phyloP scores from a whole-genome alignment of 2,113 vertebrate genomes.

The Pseudorectes ferrugineus region DNA sequence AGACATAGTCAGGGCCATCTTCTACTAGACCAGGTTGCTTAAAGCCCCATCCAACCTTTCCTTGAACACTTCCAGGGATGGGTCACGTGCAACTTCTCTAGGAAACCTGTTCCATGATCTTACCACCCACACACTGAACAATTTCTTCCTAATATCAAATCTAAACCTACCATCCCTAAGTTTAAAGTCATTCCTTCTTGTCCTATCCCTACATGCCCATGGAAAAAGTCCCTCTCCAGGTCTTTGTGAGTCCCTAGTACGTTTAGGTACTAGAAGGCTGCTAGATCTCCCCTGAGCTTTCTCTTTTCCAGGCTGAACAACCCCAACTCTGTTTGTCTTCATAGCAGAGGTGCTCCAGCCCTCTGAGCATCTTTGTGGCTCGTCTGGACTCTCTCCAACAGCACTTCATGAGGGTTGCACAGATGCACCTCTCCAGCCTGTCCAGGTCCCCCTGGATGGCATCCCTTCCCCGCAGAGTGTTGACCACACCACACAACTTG shows the following conservation, averaged over 20 bases:
- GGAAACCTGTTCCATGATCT: background rate
- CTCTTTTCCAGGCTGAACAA: background rate
- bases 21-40: background rate
- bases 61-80: background rate
- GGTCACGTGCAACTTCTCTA: background rate
- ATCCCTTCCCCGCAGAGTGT: background rate
- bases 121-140: background rate
- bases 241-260: background rate
- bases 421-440: background rate
- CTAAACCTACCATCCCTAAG: background rate
- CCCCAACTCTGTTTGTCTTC: background rate
- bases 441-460: background rate
- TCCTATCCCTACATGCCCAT: background rate
- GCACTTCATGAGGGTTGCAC: background rate
- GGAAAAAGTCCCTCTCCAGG: background rate
- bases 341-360: background rate
- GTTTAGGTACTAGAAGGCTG: background rate
- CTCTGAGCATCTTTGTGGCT: background rate
- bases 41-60: background rate
- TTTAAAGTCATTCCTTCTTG: background rate
- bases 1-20: background rate
- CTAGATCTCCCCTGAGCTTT: background rate
- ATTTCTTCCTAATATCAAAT: background rate
- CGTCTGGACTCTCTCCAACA: background rate
- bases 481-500: background rate